Base-by-base conservation (phyloP, 2,888 invertebrate genomes). In the Tenthredo amoena region DNA sequence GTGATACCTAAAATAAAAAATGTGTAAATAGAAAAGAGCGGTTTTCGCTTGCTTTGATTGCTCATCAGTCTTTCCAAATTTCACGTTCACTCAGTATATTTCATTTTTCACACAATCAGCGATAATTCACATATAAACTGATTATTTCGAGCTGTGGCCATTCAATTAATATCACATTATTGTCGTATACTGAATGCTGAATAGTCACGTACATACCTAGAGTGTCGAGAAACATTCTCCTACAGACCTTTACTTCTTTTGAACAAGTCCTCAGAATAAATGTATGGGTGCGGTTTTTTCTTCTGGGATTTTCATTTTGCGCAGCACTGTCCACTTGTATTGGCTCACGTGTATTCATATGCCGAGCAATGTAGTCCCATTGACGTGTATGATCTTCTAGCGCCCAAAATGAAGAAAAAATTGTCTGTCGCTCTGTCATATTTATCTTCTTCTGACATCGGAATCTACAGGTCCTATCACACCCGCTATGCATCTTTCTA, bases 301-400 rank as follows among this genome's bases (percentile, higher is more conserved):
- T 68, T 68, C 34, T 68, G 15, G 68, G 34, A 68, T 15, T 68
- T 68, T 34, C 34, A 34, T 34, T 68, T 68, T 68, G 68, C 65
- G 26, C 72, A 34, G 72, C 72, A 37, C 74, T 74, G 74, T 74
- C 74, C 43, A 74, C 21, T 43, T 74, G 43, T 74, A 74, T 74
- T 43, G 47, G 43, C 26, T 74, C 43, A 12, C 40, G 74, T 40
- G 74, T 74, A 74, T 37, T 21, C 74, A 47, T 74, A 74, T 82
- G 21, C 71, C 40, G 65, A 62, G 84, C 65, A 58, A 85, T 76
- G 62, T 76, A 85, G 58, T 85, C 84, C 85, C 84, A 84, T 58
- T 85, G 85, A 43, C 84, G 72, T 37, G 83, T 84, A 6, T 76
- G 85, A 72, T 84, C 72, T 84, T 84, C 43, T 37, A 85, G 62